phyloP scores from a whole-genome alignment of 2,797 vertebrate genomes.

The Diceros bicornis region DNA sequence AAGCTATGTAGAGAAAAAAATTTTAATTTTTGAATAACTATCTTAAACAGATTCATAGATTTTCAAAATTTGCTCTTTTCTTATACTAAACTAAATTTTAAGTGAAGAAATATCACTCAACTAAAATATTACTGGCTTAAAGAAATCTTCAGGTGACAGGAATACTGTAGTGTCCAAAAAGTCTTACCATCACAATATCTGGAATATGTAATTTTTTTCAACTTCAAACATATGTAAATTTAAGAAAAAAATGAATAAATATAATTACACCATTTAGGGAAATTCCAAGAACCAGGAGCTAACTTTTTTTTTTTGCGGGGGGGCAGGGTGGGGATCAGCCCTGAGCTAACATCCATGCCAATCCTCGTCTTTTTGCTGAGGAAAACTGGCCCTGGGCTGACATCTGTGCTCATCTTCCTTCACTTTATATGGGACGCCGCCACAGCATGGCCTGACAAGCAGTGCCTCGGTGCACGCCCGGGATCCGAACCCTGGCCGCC shows the following conservation, averaged over 20 bases:
- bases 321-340: too few relatives aligned
- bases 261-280: not conserved
- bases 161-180: not conserved
- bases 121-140: not conserved
- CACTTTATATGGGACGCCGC: too few relatives aligned
- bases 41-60: conserved; percentile 42
- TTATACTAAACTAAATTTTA: conserved; percentile 53
- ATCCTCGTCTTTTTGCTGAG: too few relatives aligned
- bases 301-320: not conserved
- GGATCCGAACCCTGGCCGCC: too few relatives aligned
- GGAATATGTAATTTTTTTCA: not conserved
- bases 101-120: conserved; percentile 48
- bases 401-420: too few relatives aligned
- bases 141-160: not conserved
- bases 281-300: conserved; percentile 38
- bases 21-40: conserved; percentile 27
- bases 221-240: conserved; percentile 26
- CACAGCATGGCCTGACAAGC: too few relatives aligned
- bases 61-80: conserved; percentile 42
- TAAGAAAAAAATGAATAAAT: conserved; percentile 47
- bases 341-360: too few relatives aligned
- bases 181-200: not conserved
- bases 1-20: not conserved
- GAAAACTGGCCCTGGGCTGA: too few relatives aligned
- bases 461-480: too few relatives aligned